Evolutionary conservation across 2,113 vertebrate genomes (phyloP).

Genomic region (Malurus elegans): DNA sequence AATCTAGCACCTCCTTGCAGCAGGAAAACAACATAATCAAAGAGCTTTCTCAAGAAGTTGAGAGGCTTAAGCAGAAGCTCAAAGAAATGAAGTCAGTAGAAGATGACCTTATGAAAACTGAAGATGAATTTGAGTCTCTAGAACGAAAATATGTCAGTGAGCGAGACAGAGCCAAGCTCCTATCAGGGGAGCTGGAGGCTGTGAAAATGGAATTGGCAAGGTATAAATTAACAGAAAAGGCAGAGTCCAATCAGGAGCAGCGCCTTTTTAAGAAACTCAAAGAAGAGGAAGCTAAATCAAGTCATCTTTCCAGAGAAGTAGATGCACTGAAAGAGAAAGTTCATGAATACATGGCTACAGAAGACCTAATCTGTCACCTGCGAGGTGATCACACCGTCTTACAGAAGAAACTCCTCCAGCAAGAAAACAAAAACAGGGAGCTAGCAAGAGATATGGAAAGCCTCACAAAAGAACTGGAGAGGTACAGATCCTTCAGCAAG

Average conservation of each 20-base stretch:
- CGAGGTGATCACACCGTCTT: slow-evolving; percentile 86
- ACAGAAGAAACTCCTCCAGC: slow-evolving; percentile 90
- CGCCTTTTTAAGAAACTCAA: slow-evolving; percentile 87
- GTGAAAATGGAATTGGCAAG: slow-evolving; percentile 86
- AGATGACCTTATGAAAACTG: slow-evolving; percentile 89
- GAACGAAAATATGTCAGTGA: slow-evolving; percentile 86
- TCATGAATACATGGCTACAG: slow-evolving; percentile 90
- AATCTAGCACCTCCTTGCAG: slow-evolving; percentile 78
- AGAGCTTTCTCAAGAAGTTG: slow-evolving; percentile 93
- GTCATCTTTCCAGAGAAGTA: slow-evolving; percentile 89
- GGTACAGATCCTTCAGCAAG: slow-evolving; percentile 90
- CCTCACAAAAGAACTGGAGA: slow-evolving; percentile 89
- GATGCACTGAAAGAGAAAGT: slow-evolving; percentile 94
- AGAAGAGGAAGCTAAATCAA: slow-evolving; percentile 92
- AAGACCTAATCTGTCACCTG: slow-evolving; percentile 87
- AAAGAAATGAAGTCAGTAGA: slow-evolving; percentile 93
- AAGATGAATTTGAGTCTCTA: slow-evolving; percentile 87
- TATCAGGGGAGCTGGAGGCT: slow-evolving; percentile 88
- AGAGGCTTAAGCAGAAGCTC: slow-evolving; percentile 86
- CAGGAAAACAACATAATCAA: slow-evolving; percentile 96
- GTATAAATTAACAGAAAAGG: slow-evolving; percentile 91
- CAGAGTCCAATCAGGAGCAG: slow-evolving; percentile 89
- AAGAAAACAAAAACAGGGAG: slow-evolving; percentile 93
- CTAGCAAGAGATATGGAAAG: slow-evolving; percentile 91
- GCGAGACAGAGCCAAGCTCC: slow-evolving; percentile 82